A percentile compares a stretch with the other conserved stretches of the same genome.
These are phyloP conservation scores for Cephus sareptanus DNA, from an alignment of 2,888 invertebrate species.

Conservation along the genomic window DNA sequence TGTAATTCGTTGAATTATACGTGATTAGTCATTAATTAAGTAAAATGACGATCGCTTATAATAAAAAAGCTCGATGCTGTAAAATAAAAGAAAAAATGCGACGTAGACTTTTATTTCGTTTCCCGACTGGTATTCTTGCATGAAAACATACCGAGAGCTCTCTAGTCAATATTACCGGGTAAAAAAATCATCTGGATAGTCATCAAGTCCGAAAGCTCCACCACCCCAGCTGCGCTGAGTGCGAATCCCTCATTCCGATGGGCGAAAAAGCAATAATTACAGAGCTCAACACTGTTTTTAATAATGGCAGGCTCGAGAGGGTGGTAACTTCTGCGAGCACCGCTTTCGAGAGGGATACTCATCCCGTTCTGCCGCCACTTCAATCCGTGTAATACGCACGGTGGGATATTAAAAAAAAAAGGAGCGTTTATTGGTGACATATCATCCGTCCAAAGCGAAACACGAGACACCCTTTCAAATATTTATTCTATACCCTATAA, in stretches of 20 bases:
- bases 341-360: conserved; percentile 13
- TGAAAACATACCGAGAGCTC: not conserved
- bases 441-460: conserved; percentile 19
- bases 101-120: not conserved
- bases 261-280: conserved; percentile 21
- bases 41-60: not conserved
- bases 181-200: conserved; percentile 14
- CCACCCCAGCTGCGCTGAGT: conserved; percentile 5
- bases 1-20: not conserved
- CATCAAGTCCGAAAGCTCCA: conserved; percentile 5
- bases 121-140: not conserved
- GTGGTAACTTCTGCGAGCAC: conserved; percentile 11
- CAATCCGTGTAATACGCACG: conserved; percentile 5
- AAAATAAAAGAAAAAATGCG: not conserved
- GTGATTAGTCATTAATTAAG: not conserved
- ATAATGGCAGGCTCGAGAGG: conserved; percentile 21
- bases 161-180: not conserved
- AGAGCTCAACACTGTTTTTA: conserved; percentile 22
- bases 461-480: conserved; percentile 5
- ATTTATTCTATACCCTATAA: not conserved
- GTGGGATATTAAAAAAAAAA: conserved; percentile 18
- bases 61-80: not conserved
- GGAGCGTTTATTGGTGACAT: not conserved
- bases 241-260: not conserved
- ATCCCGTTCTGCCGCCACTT: not conserved